These are phyloP conservation scores for Brachymystax lenok DNA, from an alignment of 2,797 vertebrate genomes.

Conservation along the genomic window DNA sequence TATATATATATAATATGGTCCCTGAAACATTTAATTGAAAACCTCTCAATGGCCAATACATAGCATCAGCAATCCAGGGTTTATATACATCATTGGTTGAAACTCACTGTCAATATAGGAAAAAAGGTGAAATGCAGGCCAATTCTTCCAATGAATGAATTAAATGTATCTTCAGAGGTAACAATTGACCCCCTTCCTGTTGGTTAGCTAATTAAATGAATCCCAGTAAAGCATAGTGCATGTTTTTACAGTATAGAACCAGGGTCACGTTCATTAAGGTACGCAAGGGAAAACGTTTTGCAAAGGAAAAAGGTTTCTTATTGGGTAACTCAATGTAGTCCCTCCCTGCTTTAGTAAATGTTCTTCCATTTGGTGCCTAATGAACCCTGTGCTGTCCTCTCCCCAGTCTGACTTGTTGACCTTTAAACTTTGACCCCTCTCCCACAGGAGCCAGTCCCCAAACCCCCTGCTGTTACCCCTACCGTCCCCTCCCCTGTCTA, in stretches of 20 bases:
- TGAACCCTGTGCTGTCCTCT: neutral
- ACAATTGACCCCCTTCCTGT: neutral
- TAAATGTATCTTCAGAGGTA: neutral
- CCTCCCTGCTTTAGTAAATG: neutral
- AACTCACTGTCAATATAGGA: neutral
- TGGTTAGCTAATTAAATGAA: neutral
- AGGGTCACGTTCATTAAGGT: neutral
- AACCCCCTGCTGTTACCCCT: constrained; percentile 43
- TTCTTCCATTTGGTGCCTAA: neutral
- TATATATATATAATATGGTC: too few species aligned
- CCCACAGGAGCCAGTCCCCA: constrained; percentile 64
- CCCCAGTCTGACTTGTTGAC: neutral
- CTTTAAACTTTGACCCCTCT: neutral
- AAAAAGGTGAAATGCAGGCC: neutral
- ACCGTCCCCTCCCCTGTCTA: constrained; percentile 53
- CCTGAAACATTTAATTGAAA: too few species aligned
- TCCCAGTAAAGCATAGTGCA: neutral
- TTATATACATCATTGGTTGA: too few species aligned
- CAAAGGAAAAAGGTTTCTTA: too few species aligned
- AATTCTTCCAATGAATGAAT: neutral
- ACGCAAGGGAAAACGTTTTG: neutral
- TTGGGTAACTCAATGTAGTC: neutral
- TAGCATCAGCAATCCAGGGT: too few species aligned
- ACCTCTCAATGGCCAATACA: too few species aligned
- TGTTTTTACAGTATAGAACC: neutral